These are phyloP conservation scores for Myotis davidii DNA, from an alignment of 2,113 vertebrate species.

Conservation along the genomic window DNA sequence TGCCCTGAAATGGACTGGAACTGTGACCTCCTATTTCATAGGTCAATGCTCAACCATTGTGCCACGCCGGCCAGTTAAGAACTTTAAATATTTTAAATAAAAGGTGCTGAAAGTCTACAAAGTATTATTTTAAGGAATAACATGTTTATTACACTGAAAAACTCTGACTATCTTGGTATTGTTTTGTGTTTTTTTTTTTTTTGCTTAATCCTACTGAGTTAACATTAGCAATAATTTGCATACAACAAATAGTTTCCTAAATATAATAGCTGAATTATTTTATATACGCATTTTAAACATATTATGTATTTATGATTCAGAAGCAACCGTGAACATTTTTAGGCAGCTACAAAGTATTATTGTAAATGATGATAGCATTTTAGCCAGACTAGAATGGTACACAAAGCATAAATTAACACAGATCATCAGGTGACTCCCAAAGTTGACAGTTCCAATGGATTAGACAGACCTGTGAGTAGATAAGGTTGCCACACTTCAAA, in stretches of 20 bases:
- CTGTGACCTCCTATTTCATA: too few relatives aligned
- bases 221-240: background rate
- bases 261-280: background rate
- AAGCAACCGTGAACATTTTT: background rate
- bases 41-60: too few relatives aligned
- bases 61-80: too few relatives aligned
- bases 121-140: slow-evolving; percentile 6
- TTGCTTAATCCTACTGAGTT: background rate
- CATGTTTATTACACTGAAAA: background rate
- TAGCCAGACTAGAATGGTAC: background rate
- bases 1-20: too few relatives aligned
- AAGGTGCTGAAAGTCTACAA: background rate
- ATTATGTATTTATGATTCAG: background rate
- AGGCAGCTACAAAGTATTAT: background rate
- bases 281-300: background rate
- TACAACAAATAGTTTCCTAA: background rate
- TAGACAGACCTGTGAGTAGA: background rate
- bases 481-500: background rate
- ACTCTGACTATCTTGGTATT: background rate
- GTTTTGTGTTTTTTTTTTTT: background rate
- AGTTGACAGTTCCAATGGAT: background rate
- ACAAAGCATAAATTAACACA: background rate
- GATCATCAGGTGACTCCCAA: background rate
- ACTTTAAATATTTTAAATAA: background rate
- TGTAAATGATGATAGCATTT: background rate